Conservation (phyloP, 2,888 invertebrate species). For the Drosophila birchii region DNA sequence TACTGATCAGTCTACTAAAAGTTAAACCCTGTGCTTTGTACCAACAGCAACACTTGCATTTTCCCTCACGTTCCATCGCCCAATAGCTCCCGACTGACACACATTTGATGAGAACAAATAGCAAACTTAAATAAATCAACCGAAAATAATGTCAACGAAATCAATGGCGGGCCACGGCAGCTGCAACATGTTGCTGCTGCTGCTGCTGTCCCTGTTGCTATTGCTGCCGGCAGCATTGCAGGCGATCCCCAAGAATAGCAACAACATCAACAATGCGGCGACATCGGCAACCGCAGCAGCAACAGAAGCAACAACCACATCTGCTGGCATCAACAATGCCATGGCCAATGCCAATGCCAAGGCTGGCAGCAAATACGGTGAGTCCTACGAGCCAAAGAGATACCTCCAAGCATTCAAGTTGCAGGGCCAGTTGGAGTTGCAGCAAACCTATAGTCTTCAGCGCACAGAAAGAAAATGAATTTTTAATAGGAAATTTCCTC, state of each 20-base stretch:
- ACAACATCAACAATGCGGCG: slow-evolving; percentile 32
- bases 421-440: slow-evolving; percentile 33
- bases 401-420: slow-evolving; percentile 16
- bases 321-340: slow-evolving; percentile 29
- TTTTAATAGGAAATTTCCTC: background rate
- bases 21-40: background rate
- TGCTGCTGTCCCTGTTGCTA: slow-evolving; percentile 50
- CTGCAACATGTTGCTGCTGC: slow-evolving; percentile 50
- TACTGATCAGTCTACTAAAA: background rate
- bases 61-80: slow-evolving; percentile 41
- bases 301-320: slow-evolving; percentile 30
- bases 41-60: slow-evolving; percentile 32
- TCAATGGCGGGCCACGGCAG: slow-evolving; percentile 57
- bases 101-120: slow-evolving; percentile 52
- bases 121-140: slow-evolving; percentile 67
- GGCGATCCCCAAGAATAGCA: slow-evolving; percentile 43
- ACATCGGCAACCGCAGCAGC: slow-evolving; percentile 30
- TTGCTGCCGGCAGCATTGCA: slow-evolving; percentile 56
- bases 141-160: slow-evolving; percentile 76
- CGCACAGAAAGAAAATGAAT: background rate
- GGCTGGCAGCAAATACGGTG: slow-evolving; percentile 74
- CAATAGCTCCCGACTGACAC: slow-evolving; percentile 41
- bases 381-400: slow-evolving; percentile 59
- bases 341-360: slow-evolving; percentile 46
- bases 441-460: slow-evolving; percentile 18